Percentiles rank a stretch among this genome's conserved stretches.
phyloP scores from a whole-genome alignment of 2,888 invertebrate genomes.

The Ceratothoa steindachneri region DNA sequence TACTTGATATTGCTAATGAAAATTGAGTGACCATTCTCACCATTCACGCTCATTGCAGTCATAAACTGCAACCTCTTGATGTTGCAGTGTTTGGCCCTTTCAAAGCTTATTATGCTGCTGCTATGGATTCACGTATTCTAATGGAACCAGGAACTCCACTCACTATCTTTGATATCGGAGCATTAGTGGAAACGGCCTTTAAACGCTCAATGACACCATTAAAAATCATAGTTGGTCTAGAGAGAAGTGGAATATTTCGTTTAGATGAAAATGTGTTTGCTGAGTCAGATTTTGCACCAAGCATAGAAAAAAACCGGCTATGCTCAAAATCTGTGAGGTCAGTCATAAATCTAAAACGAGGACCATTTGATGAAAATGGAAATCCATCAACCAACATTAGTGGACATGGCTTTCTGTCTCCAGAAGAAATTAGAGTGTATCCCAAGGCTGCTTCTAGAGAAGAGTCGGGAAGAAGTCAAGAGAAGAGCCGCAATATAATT shows the following conservation, averaged over 20 bases:
- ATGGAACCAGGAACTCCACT: background rate
- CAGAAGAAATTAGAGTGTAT: too few species aligned
- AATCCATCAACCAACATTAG: too few species aligned
- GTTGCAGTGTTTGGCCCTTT: conserved; percentile 50
- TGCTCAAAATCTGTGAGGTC: too few species aligned
- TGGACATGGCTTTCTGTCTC: too few species aligned
- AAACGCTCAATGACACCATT: conserved; percentile 21
- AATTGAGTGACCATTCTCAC: conserved; percentile 53
- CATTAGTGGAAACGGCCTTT: conserved; percentile 16
- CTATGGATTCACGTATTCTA: conserved; percentile 20
- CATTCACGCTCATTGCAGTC: conserved; percentile 53
- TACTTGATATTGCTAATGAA: conserved; percentile 51
- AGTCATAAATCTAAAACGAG: too few species aligned
- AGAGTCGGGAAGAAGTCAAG: too few species aligned
- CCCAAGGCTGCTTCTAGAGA: too few species aligned
- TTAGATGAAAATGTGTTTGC: conserved; percentile 15
- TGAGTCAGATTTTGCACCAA: conserved; percentile 21
- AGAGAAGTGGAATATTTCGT: conserved; percentile 21
- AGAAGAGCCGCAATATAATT: too few species aligned
- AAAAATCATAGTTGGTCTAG: conserved; percentile 17
- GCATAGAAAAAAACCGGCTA: too few species aligned
- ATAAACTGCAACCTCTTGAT: conserved; percentile 53
- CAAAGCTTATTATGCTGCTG: conserved; percentile 42
- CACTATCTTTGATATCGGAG: conserved; percentile 11
- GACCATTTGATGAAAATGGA: too few species aligned